A percentile compares a stretch with the other conserved stretches of the same genome.
These are phyloP conservation scores for Corvus hawaiiensis DNA, from an alignment of 2,113 vertebrate genomes.

Conservation along the genomic window DNA sequence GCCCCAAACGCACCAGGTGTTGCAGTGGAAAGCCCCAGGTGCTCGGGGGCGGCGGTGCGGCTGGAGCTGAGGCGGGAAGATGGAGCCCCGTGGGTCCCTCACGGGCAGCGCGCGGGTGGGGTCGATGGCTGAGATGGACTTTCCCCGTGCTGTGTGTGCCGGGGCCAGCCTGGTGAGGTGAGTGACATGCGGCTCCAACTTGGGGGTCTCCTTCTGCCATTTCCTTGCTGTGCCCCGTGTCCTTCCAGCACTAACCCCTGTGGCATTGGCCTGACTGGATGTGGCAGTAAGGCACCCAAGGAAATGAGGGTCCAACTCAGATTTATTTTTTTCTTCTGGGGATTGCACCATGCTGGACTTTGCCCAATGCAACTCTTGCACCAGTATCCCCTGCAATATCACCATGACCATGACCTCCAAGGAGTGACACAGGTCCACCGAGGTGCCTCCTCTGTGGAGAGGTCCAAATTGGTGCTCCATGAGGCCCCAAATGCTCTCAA, in stretches of 20 bases:
- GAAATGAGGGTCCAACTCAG: background rate
- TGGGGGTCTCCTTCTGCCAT: accelerated
- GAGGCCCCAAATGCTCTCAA: background rate
- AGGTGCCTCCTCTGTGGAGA: background rate
- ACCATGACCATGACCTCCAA: accelerated
- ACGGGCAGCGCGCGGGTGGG: background rate
- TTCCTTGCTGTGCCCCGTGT: accelerated
- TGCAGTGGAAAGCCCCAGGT: background rate
- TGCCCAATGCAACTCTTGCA: background rate
- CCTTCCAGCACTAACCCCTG: too few relatives aligned
- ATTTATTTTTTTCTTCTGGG: background rate
- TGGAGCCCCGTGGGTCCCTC: background rate
- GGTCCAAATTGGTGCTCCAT: accelerated
- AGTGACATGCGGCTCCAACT: background rate
- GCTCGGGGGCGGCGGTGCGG: background rate
- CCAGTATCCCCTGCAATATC: too few relatives aligned
- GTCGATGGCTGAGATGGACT: accelerated
- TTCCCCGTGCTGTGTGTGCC: accelerated
- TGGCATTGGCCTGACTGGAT: background rate
- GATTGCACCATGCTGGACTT: background rate
- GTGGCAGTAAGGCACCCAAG: background rate
- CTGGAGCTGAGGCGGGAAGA: background rate
- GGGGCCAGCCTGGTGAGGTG: background rate
- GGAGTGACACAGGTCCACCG: accelerated
- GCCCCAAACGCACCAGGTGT: accelerated